These are phyloP conservation scores for Enteromius anoplus DNA, from an alignment of 2,797 vertebrate genomes.

Conservation along the genomic window DNA sequence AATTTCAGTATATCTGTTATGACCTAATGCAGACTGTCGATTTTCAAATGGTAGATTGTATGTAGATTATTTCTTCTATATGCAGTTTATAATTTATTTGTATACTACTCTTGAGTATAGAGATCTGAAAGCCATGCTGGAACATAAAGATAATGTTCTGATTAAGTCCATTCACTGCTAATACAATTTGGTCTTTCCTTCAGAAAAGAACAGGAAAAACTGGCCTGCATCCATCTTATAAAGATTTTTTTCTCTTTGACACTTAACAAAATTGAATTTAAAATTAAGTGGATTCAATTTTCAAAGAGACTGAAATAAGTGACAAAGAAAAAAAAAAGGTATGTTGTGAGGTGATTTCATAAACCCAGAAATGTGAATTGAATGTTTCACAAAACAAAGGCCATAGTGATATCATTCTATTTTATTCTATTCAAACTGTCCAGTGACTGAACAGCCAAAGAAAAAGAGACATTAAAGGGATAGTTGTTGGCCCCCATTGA, in stretches of 20 bases:
- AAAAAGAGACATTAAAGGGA: not conserved
- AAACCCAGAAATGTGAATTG: not conserved
- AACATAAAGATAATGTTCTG: constrained; percentile 8
- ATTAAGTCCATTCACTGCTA: constrained; percentile 30
- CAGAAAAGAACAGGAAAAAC: constrained; percentile 55
- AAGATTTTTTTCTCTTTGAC: constrained; percentile 55
- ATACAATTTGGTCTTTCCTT: constrained; percentile 63
- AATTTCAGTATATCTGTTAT: not conserved
- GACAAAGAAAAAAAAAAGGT: not conserved
- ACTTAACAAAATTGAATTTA: constrained; percentile 64
- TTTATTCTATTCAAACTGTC: not conserved
- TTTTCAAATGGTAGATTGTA: not conserved
- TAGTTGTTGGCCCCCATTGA: no score
- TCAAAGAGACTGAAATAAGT: constrained; percentile 34
- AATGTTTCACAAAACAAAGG: not conserved
- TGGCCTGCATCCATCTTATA: constrained; percentile 68
- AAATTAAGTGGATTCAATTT: constrained; percentile 46
- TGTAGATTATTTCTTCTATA: not conserved
- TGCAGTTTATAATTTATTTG: not conserved
- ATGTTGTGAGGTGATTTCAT: not conserved
- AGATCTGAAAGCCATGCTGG: not conserved
- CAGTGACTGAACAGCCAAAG: not conserved
- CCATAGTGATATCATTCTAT: not conserved
- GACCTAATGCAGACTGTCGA: not conserved
- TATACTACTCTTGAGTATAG: not conserved